Base-by-base conservation (phyloP, 2,888 invertebrate genomes). In the Disparrhopalites patrizii region DNA sequence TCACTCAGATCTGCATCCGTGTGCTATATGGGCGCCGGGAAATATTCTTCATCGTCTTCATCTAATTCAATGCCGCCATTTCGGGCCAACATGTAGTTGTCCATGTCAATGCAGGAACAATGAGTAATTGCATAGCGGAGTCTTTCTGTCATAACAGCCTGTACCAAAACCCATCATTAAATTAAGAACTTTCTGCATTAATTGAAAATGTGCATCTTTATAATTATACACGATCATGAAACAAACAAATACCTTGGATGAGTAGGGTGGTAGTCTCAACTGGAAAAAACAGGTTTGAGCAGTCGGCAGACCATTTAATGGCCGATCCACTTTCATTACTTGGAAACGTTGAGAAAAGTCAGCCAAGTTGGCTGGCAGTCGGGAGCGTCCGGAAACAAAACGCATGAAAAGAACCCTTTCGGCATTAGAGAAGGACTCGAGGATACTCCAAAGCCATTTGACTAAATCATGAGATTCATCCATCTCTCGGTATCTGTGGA, bases 101-200 rank as follows among this genome's bases (percentile, higher is more conserved):
- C 86, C 85, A 86, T 85, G 77, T 86, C 86, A 62, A 86, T 86
- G 7, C 85, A 85, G 33, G 84, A 82, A 74, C 86, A 86, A 77
- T 86, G 85, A 76, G 85, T 84, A 67, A 86, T 86, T 55, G 86
- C 86, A 76, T 86, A 86, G 31, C 85, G 81, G 56, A 86, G 79
- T 68, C 83, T 80, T 76, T 85, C 85, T 1, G 84, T 84, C 81
- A 86, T 82, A 47, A 84, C 79, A 72, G 84, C 84, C 70, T 81
- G 54, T 3, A 69, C 56, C 50, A 15, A 52, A 58, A 15, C 7
- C 7, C 7, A 36, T 36, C 7, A n/a, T n/a, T n/a, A n/a, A n/a
- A n/a, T n/a, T n/a, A n/a, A n/a, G n/a, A n/a, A n/a, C n/a, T n/a
- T n/a, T n/a, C n/a, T n/a, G n/a, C n/a, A n/a, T n/a, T n/a, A n/a